Evolutionary conservation across 2,113 vertebrate species (phyloP), one percentile per base, ranked within the genome.

Genomic region (Verasper variegatus): DNA sequence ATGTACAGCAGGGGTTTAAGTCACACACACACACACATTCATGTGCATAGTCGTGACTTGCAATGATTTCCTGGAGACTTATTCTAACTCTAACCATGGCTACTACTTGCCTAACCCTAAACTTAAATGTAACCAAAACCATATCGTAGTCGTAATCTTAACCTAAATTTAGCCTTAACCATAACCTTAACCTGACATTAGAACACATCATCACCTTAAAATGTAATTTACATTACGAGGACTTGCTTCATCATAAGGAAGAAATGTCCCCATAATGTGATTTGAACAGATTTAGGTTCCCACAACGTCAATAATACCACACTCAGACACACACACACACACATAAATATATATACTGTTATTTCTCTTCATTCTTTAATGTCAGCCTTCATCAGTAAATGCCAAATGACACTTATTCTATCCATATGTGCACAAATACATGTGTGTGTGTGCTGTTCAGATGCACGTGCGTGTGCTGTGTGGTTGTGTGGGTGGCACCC

Each of bases 401-500:
- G 60, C 49, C 55, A 79, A 74, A 81, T 78, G 62, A 59, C n/a
- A 74, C 15, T 65, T 49, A 31, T 23, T 20, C 21, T 31, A 20
- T 47, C 4, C 6, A 13, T 67, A 23, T 23, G 13, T 35, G 45
- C 26, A 23, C 31, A 20, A 20, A 45, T 35, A 24, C 9, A n/a
- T 72, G 3, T 67, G 27, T 56, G 27, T 56, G 61, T 70, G 60
- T 20, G 4, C 42, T 15, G 17, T 14, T 45, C 52, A 51, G 15
- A 57, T 60, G 14, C 4, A 35, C 71, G 23, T 14, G 1, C 5
- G 23, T 31, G 5, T 31, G 31, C 6, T 31, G 42, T 64, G 63
- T 37, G 68, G 40, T 17, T 79, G 79, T 65, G 87, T 75, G 76
- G 85, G 78, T 52, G 74, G 72, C 78, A 58, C 76, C 73, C 4